Percentiles rank a stretch among this genome's conserved stretches.
phyloP scores from a whole-genome alignment of 2,113 vertebrate species.

The Maccullochella peelii region DNA sequence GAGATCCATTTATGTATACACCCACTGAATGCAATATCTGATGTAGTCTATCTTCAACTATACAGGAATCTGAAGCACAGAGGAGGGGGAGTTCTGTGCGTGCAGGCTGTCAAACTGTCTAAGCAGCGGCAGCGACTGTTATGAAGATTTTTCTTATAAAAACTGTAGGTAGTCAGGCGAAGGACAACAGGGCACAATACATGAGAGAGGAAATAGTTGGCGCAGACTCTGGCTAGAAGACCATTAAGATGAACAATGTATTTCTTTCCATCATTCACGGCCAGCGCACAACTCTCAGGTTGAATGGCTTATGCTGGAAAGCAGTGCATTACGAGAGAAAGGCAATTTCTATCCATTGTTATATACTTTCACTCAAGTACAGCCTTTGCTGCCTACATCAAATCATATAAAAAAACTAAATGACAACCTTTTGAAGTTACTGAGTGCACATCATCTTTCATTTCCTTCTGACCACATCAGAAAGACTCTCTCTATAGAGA shows the following conservation, averaged over 20 bases:
- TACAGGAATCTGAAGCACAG: constrained; percentile 16
- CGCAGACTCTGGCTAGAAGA: constrained; percentile 38
- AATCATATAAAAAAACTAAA: constrained; percentile 60
- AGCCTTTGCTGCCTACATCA: constrained; percentile 50
- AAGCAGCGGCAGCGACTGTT: constrained; percentile 9
- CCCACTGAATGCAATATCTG: constrained; percentile 49
- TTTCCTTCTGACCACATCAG: constrained; percentile 66
- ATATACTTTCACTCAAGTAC: constrained; percentile 53
- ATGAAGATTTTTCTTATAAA: constrained; percentile 35
- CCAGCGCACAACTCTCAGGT: constrained; percentile 32
- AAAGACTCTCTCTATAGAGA: constrained; percentile 61
- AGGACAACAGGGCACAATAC: constrained; percentile 35
- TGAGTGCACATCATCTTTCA: constrained; percentile 73
- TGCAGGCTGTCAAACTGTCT: constrained; percentile 39
- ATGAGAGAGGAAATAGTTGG: constrained; percentile 28
- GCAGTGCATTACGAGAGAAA: constrained; percentile 56
- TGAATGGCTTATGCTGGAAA: constrained; percentile 44
- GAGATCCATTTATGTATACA: constrained; percentile 51
- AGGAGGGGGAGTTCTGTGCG: not conserved
- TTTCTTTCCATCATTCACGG: constrained; percentile 30
- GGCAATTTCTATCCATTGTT: constrained; percentile 67
- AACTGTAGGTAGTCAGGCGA: constrained; percentile 42
- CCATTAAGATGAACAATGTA: constrained; percentile 61
- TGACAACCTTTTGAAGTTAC: constrained; percentile 72
- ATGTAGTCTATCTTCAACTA: constrained; percentile 44